Conservation (phyloP, 2,888 invertebrate species). For the Nemurella pictetii region DNA sequence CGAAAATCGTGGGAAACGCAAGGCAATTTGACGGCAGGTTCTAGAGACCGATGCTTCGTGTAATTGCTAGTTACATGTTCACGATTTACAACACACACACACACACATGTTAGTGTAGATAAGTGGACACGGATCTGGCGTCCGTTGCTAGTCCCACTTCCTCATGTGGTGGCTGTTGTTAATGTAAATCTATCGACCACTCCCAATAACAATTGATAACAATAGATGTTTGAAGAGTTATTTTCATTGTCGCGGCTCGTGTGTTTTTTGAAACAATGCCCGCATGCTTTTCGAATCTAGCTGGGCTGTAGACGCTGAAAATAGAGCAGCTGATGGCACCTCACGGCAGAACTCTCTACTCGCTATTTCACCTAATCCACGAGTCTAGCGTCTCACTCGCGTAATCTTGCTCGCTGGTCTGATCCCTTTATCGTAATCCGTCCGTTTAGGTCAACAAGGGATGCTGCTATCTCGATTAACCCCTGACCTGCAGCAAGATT, state of each 20-base stretch:
- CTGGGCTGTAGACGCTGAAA: neutral
- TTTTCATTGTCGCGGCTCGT: neutral
- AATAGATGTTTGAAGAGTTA: neutral
- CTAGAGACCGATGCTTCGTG: neutral
- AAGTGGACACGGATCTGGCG: neutral
- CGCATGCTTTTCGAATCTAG: neutral
- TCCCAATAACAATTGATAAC: neutral
- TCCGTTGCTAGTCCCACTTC: no score
- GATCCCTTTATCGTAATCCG: neutral
- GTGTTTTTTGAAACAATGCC: neutral
- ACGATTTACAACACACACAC: neutral
- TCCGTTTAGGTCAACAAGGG: neutral
- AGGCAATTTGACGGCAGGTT: neutral
- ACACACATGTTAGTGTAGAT: neutral
- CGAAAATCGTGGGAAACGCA: neutral
- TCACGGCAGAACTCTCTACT: neutral
- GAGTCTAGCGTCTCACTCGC: neutral
- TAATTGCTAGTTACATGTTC: neutral
- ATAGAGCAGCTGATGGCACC: conserved; percentile 18
- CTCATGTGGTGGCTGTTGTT: neutral
- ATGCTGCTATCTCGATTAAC: neutral
- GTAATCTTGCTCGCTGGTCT: neutral
- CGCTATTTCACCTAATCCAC: neutral
- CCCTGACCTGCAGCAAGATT: neutral
- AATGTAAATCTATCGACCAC: neutral